A percentile compares a stretch with the other conserved stretches of the same genome.
Evolutionary conservation across 2,888 invertebrate species (phyloP).

Genomic region (Nymphalis polychloros): DNA sequence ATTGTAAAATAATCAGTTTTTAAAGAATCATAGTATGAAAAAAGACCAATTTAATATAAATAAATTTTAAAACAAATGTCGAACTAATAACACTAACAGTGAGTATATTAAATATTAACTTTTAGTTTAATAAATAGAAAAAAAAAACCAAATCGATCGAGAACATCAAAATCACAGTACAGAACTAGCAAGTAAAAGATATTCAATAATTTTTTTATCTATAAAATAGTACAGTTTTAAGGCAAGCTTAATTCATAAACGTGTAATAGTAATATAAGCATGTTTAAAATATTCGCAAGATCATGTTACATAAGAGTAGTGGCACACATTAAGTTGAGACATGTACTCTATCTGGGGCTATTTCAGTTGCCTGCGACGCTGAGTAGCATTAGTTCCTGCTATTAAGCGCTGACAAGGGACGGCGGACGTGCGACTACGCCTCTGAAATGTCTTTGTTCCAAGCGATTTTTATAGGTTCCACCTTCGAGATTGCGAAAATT

Average conservation of each 20-base stretch:
- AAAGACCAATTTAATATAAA: too few relatives aligned
- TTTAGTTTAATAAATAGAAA: too few relatives aligned
- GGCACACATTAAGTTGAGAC: slow-evolving; percentile 5
- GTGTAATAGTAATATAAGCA: not conserved
- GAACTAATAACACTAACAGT: too few relatives aligned
- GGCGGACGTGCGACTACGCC: slow-evolving; percentile 19
- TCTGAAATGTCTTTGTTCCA: slow-evolving; percentile 14
- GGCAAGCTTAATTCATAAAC: too few relatives aligned
- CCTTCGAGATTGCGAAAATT: slow-evolving; percentile 10
- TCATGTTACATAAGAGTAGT: slow-evolving; percentile 2
- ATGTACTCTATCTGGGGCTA: slow-evolving; percentile 12
- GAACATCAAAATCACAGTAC: too few relatives aligned
- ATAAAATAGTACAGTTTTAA: not conserved
- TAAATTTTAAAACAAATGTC: too few relatives aligned
- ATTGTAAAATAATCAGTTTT: too few relatives aligned
- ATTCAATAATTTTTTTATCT: not conserved
- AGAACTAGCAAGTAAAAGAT: too few relatives aligned
- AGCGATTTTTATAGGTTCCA: slow-evolving; percentile 10
- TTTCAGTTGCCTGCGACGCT: slow-evolving; percentile 16
- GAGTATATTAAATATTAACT: too few relatives aligned
- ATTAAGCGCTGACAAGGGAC: slow-evolving; percentile 27
- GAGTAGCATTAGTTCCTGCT: slow-evolving; percentile 17
- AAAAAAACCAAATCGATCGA: too few relatives aligned
- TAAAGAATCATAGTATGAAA: too few relatives aligned
- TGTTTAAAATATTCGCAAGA: slow-evolving; percentile 9